These are phyloP conservation scores for Cephalophus harveyi DNA, from an alignment of 2,113 vertebrate genomes.

Conservation along the genomic window DNA sequence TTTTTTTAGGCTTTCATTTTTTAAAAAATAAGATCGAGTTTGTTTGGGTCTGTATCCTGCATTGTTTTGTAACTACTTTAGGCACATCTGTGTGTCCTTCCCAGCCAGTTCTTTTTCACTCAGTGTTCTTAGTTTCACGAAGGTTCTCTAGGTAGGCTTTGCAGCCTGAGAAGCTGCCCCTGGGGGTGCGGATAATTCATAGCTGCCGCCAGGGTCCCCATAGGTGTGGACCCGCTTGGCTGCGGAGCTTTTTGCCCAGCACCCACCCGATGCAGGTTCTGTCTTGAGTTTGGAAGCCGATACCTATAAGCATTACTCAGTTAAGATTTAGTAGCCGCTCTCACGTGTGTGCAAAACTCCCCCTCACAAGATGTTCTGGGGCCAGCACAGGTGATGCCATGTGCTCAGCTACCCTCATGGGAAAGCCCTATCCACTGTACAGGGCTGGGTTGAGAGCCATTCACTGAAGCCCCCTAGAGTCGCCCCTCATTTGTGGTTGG, in stretches of 20 bases:
- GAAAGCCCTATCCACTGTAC: background rate
- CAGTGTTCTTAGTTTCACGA: background rate
- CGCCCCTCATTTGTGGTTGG: background rate
- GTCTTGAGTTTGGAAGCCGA: background rate
- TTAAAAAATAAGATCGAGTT: background rate
- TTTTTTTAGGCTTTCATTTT: background rate
- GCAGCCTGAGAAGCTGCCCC: background rate
- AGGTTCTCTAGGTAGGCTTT: background rate
- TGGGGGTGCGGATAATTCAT: background rate
- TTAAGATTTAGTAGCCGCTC: background rate
- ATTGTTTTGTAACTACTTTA: constrained; percentile 27
- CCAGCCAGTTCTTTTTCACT: background rate
- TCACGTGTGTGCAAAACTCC: background rate
- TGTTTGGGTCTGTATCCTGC: background rate
- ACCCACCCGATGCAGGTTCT: background rate
- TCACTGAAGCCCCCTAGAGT: background rate
- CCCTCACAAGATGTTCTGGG: background rate
- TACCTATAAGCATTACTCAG: background rate
- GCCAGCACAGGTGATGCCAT: background rate
- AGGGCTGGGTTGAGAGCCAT: background rate
- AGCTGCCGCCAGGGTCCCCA: background rate
- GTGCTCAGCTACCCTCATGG: background rate
- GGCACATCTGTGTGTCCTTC: background rate
- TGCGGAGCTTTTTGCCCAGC: background rate
- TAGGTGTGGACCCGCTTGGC: background rate